A percentile compares a stretch with the other conserved stretches of the same genome.
These are phyloP conservation scores for Rhodeus uyekii DNA, from an alignment of 2,797 vertebrate species.

Conservation along the genomic window DNA sequence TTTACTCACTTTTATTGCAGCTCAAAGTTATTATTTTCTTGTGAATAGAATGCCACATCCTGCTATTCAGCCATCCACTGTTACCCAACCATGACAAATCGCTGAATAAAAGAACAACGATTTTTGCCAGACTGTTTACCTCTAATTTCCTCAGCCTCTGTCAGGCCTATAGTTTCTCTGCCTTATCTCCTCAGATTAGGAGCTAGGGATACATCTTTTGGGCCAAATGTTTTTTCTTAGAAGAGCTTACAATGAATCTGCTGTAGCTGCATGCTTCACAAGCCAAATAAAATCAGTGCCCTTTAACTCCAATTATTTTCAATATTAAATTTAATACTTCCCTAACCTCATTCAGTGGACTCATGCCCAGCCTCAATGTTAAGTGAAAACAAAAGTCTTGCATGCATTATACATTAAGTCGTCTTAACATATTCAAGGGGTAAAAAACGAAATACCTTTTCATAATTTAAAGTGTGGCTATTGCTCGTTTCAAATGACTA, in stretches of 20 bases:
- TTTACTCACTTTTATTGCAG: conserved; percentile 55
- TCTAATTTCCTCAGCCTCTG: conserved; percentile 53
- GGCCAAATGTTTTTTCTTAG: conserved; percentile 27
- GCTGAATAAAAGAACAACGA: conserved; percentile 65
- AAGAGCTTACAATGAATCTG: conserved; percentile 18
- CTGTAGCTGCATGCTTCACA: conserved; percentile 11
- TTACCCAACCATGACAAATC: conserved; percentile 53
- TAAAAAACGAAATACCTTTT: background rate
- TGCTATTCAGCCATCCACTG: conserved; percentile 68
- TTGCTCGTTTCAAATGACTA: background rate
- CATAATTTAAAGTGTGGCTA: background rate
- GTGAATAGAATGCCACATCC: conserved; percentile 72
- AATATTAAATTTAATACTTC: conserved; percentile 26
- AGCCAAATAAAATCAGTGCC: conserved; percentile 20
- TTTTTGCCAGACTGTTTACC: conserved; percentile 51
- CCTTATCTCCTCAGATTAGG: conserved; percentile 54
- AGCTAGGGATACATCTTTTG: background rate
- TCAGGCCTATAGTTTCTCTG: conserved; percentile 52
- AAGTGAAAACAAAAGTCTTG: background rate
- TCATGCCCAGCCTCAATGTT: background rate
- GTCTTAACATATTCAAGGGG: background rate
- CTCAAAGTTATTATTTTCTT: conserved; percentile 51
- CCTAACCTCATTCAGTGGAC: conserved; percentile 2
- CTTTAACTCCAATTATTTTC: conserved; percentile 25
- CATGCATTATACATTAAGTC: background rate